These are phyloP conservation scores for Melikaiella ostensackeni DNA, from an alignment of 2,888 invertebrate genomes.

Conservation along the genomic window DNA sequence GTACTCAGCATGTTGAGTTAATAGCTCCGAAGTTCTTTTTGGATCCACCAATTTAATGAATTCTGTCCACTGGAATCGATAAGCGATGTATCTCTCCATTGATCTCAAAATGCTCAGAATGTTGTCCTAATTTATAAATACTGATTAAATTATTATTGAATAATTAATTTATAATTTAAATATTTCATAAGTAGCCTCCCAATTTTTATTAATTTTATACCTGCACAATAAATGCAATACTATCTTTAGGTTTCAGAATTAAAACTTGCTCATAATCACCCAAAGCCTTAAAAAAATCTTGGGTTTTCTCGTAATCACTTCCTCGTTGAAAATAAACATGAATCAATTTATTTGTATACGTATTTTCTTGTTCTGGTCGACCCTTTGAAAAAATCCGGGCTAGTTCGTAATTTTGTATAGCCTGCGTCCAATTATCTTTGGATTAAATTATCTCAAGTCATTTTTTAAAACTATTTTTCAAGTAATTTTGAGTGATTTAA, in stretches of 20 bases:
- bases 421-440: constrained; percentile 53
- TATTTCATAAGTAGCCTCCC: neutral
- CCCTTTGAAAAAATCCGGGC: constrained; percentile 49
- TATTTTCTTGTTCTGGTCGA: neutral
- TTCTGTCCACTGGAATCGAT: constrained; percentile 53
- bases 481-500: too few species aligned
- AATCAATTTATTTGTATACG: constrained; percentile 50
- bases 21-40: constrained; percentile 50
- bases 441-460: constrained; percentile 47
- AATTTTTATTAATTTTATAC: neutral
- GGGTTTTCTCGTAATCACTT: constrained; percentile 59
- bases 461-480: too few species aligned
- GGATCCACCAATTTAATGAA: constrained; percentile 49
- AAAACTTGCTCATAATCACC: neutral
- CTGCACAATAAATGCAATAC: neutral
- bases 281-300: constrained; percentile 42
- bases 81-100: constrained; percentile 58
- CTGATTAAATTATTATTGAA: neutral
- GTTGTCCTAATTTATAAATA: constrained; percentile 57
- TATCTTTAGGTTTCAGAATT: neutral
- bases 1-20: constrained; percentile 57
- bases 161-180: too few species aligned
- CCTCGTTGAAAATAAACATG: constrained; percentile 52
- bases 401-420: constrained; percentile 55
- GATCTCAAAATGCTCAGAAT: constrained; percentile 52